Conservation (phyloP, 2,113 vertebrate species). For the Electrona antarctica region DNA sequence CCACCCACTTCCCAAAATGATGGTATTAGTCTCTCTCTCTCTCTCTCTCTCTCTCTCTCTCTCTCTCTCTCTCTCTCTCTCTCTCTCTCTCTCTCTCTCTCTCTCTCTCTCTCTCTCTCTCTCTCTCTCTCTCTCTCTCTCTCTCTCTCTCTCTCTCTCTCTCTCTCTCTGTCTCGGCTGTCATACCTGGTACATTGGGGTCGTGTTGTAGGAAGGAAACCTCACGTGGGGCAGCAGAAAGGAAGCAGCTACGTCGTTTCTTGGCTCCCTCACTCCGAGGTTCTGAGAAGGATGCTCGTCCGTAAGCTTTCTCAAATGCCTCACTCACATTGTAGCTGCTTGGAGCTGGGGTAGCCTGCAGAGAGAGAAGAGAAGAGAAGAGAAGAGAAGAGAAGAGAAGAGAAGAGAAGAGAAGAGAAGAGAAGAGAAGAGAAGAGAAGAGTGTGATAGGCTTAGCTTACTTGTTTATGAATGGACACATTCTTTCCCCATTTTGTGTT, state of each 20-base stretch:
- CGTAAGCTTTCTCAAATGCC: conserved; percentile 73
- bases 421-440: background rate
- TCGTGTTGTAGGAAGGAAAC: conserved; percentile 34
- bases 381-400: background rate
- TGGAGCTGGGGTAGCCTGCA: conserved; percentile 78
- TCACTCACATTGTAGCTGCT: conserved; percentile 78
- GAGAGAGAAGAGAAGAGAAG: background rate
- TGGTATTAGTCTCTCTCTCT: background rate
- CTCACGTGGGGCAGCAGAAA: conserved; percentile 70
- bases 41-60: too few relatives aligned
- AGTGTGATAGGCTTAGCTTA: background rate
- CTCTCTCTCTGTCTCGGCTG: background rate
- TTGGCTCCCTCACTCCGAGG: conserved; percentile 70
- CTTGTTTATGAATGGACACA: too few relatives aligned
- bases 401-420: background rate
- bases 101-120: too few relatives aligned
- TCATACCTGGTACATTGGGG: conserved; percentile 62
- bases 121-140: background rate
- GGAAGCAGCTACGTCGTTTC: conserved; percentile 79
- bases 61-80: too few relatives aligned
- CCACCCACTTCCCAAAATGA: too few relatives aligned
- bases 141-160: background rate
- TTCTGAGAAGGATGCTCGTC: conserved; percentile 57
- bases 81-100: too few relatives aligned
- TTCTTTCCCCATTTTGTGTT: too few relatives aligned